Conservation (phyloP, 2,113 vertebrate genomes). For the Percina caprodes region DNA sequence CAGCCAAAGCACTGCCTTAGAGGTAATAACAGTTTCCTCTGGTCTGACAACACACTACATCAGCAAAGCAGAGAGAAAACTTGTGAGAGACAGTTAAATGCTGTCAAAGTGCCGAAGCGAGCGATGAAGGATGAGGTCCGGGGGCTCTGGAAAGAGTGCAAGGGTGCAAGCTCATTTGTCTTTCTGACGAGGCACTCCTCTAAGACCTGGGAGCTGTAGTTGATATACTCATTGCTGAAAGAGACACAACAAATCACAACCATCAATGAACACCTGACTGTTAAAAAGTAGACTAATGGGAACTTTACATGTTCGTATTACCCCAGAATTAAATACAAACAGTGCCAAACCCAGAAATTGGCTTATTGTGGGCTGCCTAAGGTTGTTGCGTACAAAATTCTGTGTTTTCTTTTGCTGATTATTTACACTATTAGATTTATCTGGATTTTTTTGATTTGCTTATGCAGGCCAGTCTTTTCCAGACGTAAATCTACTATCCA, state of each 20-base stretch:
- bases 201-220: slow-evolving; percentile 19
- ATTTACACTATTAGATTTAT: background rate
- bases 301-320: background rate
- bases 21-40: slow-evolving; percentile 68
- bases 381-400: background rate
- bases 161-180: slow-evolving; percentile 61
- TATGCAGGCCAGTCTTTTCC: slow-evolving; percentile 47
- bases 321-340: background rate
- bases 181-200: slow-evolving; percentile 55
- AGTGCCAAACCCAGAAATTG: background rate
- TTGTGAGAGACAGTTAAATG: slow-evolving; percentile 36
- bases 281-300: background rate
- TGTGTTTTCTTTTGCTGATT: background rate
- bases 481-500: slow-evolving; percentile 75
- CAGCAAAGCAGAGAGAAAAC: slow-evolving; percentile 54
- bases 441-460: slow-evolving; percentile 37
- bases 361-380: background rate
- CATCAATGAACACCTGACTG: slow-evolving; percentile 11
- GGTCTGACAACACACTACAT: slow-evolving; percentile 62
- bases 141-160: slow-evolving; percentile 36
- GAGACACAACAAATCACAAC: slow-evolving; percentile 62
- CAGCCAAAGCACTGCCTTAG: slow-evolving; percentile 49
- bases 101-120: slow-evolving; percentile 41
- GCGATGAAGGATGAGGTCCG: slow-evolving; percentile 56
- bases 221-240: slow-evolving; percentile 47